Base-by-base conservation (phyloP, 1,140 invertebrate species). In the Bilobella aurantiaca region DNA sequence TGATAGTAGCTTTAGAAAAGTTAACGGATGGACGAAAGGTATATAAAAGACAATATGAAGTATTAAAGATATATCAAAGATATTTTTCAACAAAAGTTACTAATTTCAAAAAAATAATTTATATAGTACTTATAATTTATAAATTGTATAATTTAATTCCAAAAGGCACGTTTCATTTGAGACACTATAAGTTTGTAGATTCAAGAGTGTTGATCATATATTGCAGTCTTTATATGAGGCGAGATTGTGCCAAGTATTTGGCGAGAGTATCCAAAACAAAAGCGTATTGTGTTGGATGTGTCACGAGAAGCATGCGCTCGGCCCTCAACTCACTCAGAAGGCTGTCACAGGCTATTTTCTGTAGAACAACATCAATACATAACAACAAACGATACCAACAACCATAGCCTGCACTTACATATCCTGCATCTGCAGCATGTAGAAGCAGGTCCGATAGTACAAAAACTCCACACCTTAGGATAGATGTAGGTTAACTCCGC, bases 231-330 rank as follows among this genome's bases (percentile, higher is more conserved):
- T 77, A 93, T 70, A 94, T 94, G 49, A 93, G 84, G 64, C 91
- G 77, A 32, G 90, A 90, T 70, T 89, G 87, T 73, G 90, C 90
- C 46, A 93, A 77, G 77, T 93, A 93, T 69, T 88, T 85, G 58
- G 91, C 85, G 21, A 95, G 80, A 32, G 91, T 80, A 72, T 85
- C 84, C 75, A 93, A 90, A n/a, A 93, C 85, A 77, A 93, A 93
- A 73, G 86, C 84, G 79, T 94, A 95, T 77, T 93, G 91, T 58
- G 88, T 85, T 53, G 91, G 81, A 47, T 89, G 91, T 78, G 91
- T 89, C 57, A 94, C 86, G 77, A 92, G 87, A 71, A 86, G 83
- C 76, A 91, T 90, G 61, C 91, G 79, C 75, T 94, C 90, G 73
- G 90, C 85, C 49, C 91, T 82, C 64, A 90, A 77, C 75, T 88